These are phyloP conservation scores for Drosophila anomalata DNA, from an alignment of 2,888 invertebrate genomes.

Conservation along the genomic window DNA sequence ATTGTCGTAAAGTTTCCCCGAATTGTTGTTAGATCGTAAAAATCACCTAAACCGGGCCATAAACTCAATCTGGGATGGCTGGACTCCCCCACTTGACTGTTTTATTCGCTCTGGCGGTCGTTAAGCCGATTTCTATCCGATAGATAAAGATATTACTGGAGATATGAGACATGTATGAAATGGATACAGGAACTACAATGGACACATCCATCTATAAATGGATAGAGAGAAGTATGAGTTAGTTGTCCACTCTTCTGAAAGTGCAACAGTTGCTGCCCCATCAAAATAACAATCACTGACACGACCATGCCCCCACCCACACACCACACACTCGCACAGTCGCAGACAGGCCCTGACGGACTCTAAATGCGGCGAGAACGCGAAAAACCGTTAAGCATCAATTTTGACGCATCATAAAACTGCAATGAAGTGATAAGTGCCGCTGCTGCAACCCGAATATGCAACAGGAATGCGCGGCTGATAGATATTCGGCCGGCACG, in stretches of 20 bases:
- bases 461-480: conserved; percentile 56
- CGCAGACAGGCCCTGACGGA: conserved; percentile 15
- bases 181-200: not conserved
- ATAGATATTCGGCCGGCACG: conserved; percentile 26
- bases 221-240: no score
- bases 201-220: no score
- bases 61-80: conserved; percentile 53
- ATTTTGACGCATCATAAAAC: conserved; percentile 78
- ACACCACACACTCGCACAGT: conserved; percentile 2
- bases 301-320: conserved; percentile 41
- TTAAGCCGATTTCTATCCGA: conserved; percentile 1
- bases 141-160: not conserved
- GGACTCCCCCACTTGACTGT: conserved; percentile 19
- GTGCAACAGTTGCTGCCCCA: conserved; percentile 62
- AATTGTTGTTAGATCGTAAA: conserved; percentile 78
- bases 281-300: conserved; percentile 65
- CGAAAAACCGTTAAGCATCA: conserved; percentile 77
- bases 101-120: conserved; percentile 1
- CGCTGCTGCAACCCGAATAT: conserved; percentile 45
- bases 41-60: conserved; percentile 74
- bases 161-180: not conserved
- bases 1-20: conserved; percentile 62
- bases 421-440: conserved; percentile 81
- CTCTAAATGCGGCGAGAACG: conserved; percentile 70
- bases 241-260: conserved; percentile 4